A percentile compares a stretch with the other conserved stretches of the same genome.
These are phyloP conservation scores for Thamnophis elegans DNA, from an alignment of 2,797 vertebrate genomes.

Conservation along the genomic window DNA sequence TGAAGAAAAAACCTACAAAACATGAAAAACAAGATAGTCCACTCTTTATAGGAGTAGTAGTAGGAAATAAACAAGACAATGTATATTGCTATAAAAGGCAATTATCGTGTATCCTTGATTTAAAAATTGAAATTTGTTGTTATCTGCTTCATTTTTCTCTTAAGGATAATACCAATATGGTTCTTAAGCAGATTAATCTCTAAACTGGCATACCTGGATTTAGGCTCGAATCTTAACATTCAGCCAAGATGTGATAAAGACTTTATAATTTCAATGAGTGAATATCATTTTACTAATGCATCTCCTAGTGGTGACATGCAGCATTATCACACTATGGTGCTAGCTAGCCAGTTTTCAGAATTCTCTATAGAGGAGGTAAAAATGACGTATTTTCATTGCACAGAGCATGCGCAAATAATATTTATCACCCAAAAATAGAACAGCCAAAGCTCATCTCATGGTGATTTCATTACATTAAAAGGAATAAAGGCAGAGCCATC, in stretches of 20 bases:
- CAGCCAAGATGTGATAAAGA: neutral
- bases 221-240: neutral
- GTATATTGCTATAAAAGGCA: neutral
- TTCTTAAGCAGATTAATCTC: neutral
- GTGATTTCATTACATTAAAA: neutral
- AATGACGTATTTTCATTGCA: neutral
- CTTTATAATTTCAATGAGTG: neutral
- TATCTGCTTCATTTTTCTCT: constrained; percentile 14
- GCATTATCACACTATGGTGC: neutral
- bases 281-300: constrained; percentile 13
- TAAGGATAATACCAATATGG: neutral
- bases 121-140: constrained; percentile 14
- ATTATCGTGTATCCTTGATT: constrained; percentile 15
- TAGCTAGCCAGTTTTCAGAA: constrained; percentile 5
- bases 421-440: neutral
- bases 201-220: neutral
- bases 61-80: neutral
- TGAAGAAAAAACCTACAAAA: neutral
- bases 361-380: neutral
- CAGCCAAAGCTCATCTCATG: neutral
- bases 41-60: neutral
- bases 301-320: neutral
- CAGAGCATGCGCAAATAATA: neutral
- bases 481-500: neutral
- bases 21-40: neutral